Evolutionary conservation across 2,888 invertebrate species (phyloP), one percentile per base, ranked within the genome.

Genomic region (Cynaeus angustus): DNA sequence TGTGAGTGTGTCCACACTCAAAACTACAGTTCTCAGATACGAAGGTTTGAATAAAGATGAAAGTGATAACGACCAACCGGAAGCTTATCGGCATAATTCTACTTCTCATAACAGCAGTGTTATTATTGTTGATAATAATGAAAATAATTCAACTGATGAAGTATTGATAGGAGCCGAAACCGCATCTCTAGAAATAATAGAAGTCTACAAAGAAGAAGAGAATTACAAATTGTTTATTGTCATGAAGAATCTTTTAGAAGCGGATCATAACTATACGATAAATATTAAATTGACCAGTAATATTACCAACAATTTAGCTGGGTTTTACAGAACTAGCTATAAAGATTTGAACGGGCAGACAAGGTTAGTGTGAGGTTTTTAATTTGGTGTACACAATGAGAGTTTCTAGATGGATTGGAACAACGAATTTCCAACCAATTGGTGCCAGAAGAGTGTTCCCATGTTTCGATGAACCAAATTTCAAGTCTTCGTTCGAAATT

Each of bases 391-490:
- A 7, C 4, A 6, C 2, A 41, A 10, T 41, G 6, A 6, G 2
- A 16, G 21, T 16, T 33, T 55, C 56, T 77, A 91, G 91, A 75
- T 87, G 87, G 79, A 80, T 91, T 1, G 89, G 87, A 8, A 88
- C 89, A 3, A 92, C 91, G 0, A 90, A 91, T 74, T 90, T 92
- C 72, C 90, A 91, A 77, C 89, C 92, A 0, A 88, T 88, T 0
- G 88, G 87, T 28, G 91, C 92, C 0, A 84, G 92, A 37, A 84
- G 87, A 5, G 91, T 91, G 0, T 93, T 93, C 81, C 93, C 93
- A 0, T 93, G 93, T 80, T 92, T 94, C 81, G 94, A 94, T 79
- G 94, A 94, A 78, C 92, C 93, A 0, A 89, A 89, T 8, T 90
- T 92, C 80, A 94, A 94, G 85, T 92, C 94, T 9, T 88, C 88